A percentile compares a stretch with the other conserved stretches of the same genome.
phyloP scores from a whole-genome alignment of 2,888 invertebrate genomes.

The Mactromeris polynyma region DNA sequence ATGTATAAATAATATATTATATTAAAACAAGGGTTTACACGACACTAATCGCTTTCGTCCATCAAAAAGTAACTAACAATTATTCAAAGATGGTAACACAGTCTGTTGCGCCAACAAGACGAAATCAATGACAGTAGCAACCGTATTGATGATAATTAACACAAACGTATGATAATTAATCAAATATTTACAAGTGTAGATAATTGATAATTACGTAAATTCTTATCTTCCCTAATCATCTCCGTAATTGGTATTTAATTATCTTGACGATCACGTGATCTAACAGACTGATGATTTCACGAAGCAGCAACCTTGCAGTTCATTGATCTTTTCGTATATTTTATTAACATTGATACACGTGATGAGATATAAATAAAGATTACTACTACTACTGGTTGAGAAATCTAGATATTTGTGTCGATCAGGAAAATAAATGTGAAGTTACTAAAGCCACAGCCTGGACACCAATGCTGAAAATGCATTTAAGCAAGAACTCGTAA shows the following conservation, averaged over 20 bases:
- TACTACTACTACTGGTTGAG: too few relatives aligned
- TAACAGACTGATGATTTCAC: neutral
- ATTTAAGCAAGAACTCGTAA: too few relatives aligned
- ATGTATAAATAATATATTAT: too few relatives aligned
- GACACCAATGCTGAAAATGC: neutral
- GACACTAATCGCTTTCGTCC: too few relatives aligned
- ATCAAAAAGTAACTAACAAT: too few relatives aligned
- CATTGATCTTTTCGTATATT: neutral
- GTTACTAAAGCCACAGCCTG: neutral
- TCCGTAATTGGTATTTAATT: slow-evolving; percentile 1
- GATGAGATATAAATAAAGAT: too few relatives aligned
- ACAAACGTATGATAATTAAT: neutral
- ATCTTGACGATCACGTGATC: neutral
- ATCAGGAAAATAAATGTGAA: neutral
- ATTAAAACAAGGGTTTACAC: too few relatives aligned
- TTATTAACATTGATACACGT: neutral
- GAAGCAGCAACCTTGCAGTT: neutral
- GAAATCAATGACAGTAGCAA: neutral
- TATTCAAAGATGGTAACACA: too few relatives aligned
- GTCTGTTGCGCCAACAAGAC: too few relatives aligned
- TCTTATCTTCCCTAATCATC: neutral
- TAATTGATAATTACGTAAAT: neutral
- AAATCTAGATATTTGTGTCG: neutral
- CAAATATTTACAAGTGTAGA: neutral
- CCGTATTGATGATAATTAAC: neutral